Base-by-base conservation (phyloP, 2,888 invertebrate species). In the Pseudococcus longispinus region DNA sequence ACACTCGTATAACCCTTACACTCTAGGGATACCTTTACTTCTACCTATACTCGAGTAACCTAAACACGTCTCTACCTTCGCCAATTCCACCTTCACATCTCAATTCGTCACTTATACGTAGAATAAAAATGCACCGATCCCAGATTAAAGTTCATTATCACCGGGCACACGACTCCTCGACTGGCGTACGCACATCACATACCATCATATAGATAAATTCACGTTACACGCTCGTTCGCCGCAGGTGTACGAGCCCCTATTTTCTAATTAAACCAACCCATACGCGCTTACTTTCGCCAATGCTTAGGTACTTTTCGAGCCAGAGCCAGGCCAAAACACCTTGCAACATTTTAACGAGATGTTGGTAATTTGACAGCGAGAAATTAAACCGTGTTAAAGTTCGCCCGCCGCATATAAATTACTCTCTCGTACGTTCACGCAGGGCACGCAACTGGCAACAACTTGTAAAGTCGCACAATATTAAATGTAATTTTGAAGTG, bases 61-160 rank as follows among this genome's bases (percentile, higher is more conserved):
- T 9, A 37, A 4, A 6, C 37, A 37, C 37, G 37, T 37, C 37
- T 5, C 37, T 37, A 37, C 2, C 37, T 37, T 5, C 8, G 8
- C 37, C 8, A 37, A 37, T 37, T 37, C 5, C 5, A 37, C 37
- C 37, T 8, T 4, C 37, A 9, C 9, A 37, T 37, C 37, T 4
- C 44, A 51, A 37, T 51, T 51, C 51, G 51, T 51, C 51, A 51
- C 51, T 51, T 5, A n/a, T 2, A n/a, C 5, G 5, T n/a, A 9
- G 65, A 26, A 26, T 6, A 65, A 65, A 65, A 65, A 65, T 26
- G 9, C n/a, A n/a, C 0, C 51, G 9, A 60, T 13, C 20, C 18
- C 70, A 80, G 77, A 80, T 80, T 80, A 80, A 80, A 80, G 77
- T 80, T 80, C 77, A 80, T 80, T 42, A 80, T 80, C 77, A 42